Evolutionary conservation across 1,140 invertebrate species (phyloP).

Genomic region (Drosophila novamexicana): DNA sequence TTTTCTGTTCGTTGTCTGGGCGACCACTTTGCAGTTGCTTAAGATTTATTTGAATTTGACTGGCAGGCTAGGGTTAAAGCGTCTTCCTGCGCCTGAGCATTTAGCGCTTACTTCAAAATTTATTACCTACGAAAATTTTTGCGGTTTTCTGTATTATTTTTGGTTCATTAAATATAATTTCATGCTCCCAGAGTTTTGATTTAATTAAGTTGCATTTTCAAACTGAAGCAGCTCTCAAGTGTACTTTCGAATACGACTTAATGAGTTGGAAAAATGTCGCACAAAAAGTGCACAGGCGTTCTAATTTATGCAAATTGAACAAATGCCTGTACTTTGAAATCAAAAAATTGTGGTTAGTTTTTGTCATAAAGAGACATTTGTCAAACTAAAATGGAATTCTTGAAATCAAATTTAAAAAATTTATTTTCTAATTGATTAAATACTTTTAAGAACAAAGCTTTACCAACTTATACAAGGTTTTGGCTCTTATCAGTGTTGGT

Average conservation of each 20-base stretch:
- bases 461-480: too few relatives aligned
- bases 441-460: too few relatives aligned
- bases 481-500: too few relatives aligned
- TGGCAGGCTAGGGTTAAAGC: conserved; percentile 44
- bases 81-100: conserved; percentile 11
- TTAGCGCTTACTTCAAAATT: conserved; percentile 49
- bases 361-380: not conserved
- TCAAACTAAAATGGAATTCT: not conserved
- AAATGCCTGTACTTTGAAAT: conserved; percentile 1
- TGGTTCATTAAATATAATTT: conserved; percentile 80
- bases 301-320: conserved; percentile 12
- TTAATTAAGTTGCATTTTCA: conserved; percentile 70
- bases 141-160: conserved; percentile 74
- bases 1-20: conserved; percentile 33
- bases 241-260: conserved; percentile 37
- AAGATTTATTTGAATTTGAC: conserved; percentile 75
- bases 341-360: not conserved
- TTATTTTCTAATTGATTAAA: too few relatives aligned
- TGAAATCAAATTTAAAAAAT: too few relatives aligned
- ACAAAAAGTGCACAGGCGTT: not conserved
- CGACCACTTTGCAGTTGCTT: conserved; percentile 39
- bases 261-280: conserved; percentile 74
- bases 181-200: conserved; percentile 62
- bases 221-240: conserved; percentile 29
- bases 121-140: conserved; percentile 54